Evolutionary conservation across 92 coral and sea anemone genomes (phyloP).

Genomic region (Epizoanthus rinbou): DNA sequence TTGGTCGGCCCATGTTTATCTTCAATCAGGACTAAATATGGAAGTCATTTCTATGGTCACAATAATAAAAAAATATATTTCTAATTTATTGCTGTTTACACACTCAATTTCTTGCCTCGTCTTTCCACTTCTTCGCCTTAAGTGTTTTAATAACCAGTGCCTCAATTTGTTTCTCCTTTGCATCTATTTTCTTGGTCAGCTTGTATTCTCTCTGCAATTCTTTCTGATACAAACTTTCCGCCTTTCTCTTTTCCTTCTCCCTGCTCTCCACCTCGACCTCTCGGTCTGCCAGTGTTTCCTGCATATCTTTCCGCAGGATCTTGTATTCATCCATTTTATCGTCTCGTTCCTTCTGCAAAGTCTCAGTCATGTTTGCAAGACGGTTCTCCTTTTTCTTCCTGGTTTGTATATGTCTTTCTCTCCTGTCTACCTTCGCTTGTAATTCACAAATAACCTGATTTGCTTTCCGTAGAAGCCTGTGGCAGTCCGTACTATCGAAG

Average conservation of each 20-base stretch:
- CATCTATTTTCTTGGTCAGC: slow-evolving; percentile 55
- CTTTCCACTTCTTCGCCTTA: slow-evolving; percentile 63
- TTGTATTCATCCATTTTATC: slow-evolving; percentile 56
- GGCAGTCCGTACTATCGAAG: slow-evolving; percentile 53
- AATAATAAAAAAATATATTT: too few species aligned
- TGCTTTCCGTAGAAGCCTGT: slow-evolving; percentile 47
- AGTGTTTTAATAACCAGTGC: slow-evolving; percentile 47
- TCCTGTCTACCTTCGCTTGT: slow-evolving; percentile 51
- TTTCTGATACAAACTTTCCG: slow-evolving; percentile 44
- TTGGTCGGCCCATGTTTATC: too few species aligned
- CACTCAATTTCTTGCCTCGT: slow-evolving; percentile 23
- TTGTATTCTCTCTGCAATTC: slow-evolving; percentile 50
- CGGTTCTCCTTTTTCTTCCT: slow-evolving; percentile 51
- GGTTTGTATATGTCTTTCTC: slow-evolving; percentile 52
- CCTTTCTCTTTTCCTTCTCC: slow-evolving; percentile 44
- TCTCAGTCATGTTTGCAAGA: slow-evolving; percentile 43
- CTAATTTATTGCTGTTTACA: too few species aligned
- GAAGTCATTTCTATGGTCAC: too few species aligned
- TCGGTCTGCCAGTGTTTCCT: slow-evolving; percentile 50
- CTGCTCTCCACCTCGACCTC: slow-evolving; percentile 39
- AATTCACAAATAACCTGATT: slow-evolving; percentile 44
- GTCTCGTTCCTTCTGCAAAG: slow-evolving; percentile 53
- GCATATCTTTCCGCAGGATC: slow-evolving; percentile 46
- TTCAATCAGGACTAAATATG: too few species aligned
- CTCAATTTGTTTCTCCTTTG: slow-evolving; percentile 58